Percentiles rank a stretch among this genome's conserved stretches.
These are phyloP conservation scores for Eptesicus fuscus DNA, from an alignment of 2,113 vertebrate genomes.

Conservation along the genomic window DNA sequence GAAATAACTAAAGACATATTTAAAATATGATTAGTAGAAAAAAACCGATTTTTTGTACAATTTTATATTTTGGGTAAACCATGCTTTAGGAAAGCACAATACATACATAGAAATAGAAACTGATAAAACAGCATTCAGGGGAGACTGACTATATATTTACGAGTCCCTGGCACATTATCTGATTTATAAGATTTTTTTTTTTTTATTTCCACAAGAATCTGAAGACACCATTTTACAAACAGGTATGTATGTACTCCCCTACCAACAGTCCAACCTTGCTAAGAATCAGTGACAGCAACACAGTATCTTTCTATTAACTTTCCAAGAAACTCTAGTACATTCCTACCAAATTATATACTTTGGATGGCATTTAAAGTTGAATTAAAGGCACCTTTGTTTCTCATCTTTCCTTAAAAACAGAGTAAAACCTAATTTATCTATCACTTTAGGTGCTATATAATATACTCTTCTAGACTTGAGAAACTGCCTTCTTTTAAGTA, in stretches of 20 bases:
- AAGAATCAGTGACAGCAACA: neutral
- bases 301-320: neutral
- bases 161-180: neutral
- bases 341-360: neutral
- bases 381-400: slow-evolving; percentile 40
- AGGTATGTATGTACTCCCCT: neutral
- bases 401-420: slow-evolving; percentile 39
- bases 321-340: neutral
- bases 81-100: slow-evolving; percentile 22
- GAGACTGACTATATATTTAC: neutral
- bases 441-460: neutral
- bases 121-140: neutral
- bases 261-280: neutral
- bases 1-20: neutral
- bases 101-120: neutral
- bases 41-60: neutral
- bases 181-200: neutral
- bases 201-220: neutral
- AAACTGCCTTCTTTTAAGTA: neutral
- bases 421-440: slow-evolving; percentile 33
- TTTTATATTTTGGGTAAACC: neutral
- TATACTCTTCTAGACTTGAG: neutral
- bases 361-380: neutral
- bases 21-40: neutral
- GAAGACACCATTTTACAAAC: slow-evolving; percentile 12